A percentile compares a stretch with the other conserved stretches of the same genome.
Evolutionary conservation across 2,113 vertebrate species (phyloP).

Genomic region (Cebus imitator): DNA sequence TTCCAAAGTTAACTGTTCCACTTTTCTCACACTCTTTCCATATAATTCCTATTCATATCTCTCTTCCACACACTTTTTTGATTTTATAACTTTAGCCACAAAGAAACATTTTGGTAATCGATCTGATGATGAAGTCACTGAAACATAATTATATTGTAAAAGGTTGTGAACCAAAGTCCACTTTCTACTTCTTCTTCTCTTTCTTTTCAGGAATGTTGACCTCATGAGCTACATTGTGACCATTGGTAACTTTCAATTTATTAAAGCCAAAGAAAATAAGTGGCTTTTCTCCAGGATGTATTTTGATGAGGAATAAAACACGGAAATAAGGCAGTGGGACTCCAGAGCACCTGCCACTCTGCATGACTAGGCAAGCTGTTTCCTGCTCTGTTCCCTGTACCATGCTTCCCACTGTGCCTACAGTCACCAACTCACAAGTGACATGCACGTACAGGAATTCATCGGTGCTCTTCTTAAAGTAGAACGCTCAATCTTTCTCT

Average conservation of each 20-base stretch:
- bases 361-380: rapidly evolving
- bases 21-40: not conserved
- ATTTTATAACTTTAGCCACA: not conserved
- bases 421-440: rapidly evolving
- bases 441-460: not conserved
- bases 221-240: not conserved
- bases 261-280: not conserved
- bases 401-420: rapidly evolving
- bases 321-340: not conserved
- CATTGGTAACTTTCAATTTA: not conserved
- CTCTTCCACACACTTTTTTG: not conserved
- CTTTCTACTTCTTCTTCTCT: not conserved
- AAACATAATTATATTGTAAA: not conserved
- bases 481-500: not conserved
- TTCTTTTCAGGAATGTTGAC: not conserved
- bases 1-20: not conserved
- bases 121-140: not conserved
- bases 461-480: rapidly evolving
- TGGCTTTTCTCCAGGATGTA: too few species aligned
- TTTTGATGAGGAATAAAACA: not conserved
- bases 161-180: not conserved
- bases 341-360: rapidly evolving
- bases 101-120: not conserved
- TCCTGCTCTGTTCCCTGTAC: rapidly evolving
- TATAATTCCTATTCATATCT: not conserved